These are phyloP conservation scores for Psettodes erumei DNA, from an alignment of 2,113 vertebrate species.

Conservation along the genomic window DNA sequence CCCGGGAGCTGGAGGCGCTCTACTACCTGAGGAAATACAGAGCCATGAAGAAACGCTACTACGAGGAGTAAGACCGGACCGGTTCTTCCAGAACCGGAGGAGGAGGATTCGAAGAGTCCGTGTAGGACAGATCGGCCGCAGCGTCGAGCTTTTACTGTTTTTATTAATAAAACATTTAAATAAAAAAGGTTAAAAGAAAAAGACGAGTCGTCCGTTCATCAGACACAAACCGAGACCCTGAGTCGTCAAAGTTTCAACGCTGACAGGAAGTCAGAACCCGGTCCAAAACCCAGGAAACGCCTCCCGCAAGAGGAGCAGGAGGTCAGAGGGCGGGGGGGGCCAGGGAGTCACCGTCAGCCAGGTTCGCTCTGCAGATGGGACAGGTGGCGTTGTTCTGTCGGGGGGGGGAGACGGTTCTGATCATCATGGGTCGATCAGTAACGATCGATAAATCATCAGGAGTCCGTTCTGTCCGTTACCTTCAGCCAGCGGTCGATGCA, in stretches of 20 bases:
- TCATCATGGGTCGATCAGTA: neutral
- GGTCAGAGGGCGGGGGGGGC: conserved; percentile 28
- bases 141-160: neutral
- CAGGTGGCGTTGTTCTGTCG: conserved; percentile 81
- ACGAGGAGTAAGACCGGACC: conserved; percentile 17
- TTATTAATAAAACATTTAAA: conserved; percentile 16
- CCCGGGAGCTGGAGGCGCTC: conserved; percentile 63
- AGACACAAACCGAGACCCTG: neutral
- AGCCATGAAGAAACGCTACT: conserved; percentile 67
- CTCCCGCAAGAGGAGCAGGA: neutral
- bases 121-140: neutral
- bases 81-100: too few species aligned
- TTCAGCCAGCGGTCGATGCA: conserved; percentile 86
- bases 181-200: conserved; percentile 28
- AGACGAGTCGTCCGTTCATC: neutral
- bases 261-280: neutral
- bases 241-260: neutral
- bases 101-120: neutral
- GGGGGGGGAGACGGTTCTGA: neutral
- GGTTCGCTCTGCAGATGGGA: conserved; percentile 82
- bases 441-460: too few species aligned
- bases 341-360: conserved; percentile 47
- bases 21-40: conserved; percentile 69
- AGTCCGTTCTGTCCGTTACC: too few species aligned
- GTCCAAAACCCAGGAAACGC: neutral